Evolutionary conservation across 2,113 vertebrate genomes (phyloP), one percentile per base, ranked within the genome.

Genomic region (Cottus gobio): DNA sequence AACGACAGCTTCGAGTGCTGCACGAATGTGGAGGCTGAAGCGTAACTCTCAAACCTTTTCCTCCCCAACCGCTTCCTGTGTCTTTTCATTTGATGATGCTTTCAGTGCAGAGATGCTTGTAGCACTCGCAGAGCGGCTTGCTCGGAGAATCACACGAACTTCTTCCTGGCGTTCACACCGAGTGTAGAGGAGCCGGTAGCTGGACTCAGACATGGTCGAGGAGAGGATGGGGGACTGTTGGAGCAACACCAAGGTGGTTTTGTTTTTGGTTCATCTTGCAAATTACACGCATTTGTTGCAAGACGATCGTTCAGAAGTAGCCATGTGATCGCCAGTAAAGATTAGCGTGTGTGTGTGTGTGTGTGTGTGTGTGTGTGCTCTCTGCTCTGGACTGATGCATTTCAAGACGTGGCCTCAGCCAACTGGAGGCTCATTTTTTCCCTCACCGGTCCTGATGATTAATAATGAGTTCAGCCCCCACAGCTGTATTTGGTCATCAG

Each of bases 151-250:
- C n/a, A 67, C 48, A 24, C 2, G 9, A 50, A 31, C 16, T 8
- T 28, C 18, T 77, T 72, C 0, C 12, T 4, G 20, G 26, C 22
- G 4, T 42, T 48, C 31, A 18, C 22, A 46, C 66, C 34, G 3
- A 8, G 5, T 37, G 44, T 30, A 57, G 12, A 31, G 13, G 57
- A 39, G 3, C 22, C 31, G 2, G 31, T 36, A 44, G 44, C 66
- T 31, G 64, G 70, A 66, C 30, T 44, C 16, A 26, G 92, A 88
- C 57, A 95, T 94, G 93, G 73, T 92, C 3, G 94, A 94, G 54
- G 94, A 93, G 72, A 95, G 82, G 87, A 96, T 95, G 95, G 95
- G 95, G 30, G 74, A 61, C 65, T 96, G 95, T 81, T 95, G 91
- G 92, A 95, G 92, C 83, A 1, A 72, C 66, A 94, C 78, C 36